Base-by-base conservation (phyloP, 1,140 invertebrate genomes). In the Trichonephila inaurata region DNA sequence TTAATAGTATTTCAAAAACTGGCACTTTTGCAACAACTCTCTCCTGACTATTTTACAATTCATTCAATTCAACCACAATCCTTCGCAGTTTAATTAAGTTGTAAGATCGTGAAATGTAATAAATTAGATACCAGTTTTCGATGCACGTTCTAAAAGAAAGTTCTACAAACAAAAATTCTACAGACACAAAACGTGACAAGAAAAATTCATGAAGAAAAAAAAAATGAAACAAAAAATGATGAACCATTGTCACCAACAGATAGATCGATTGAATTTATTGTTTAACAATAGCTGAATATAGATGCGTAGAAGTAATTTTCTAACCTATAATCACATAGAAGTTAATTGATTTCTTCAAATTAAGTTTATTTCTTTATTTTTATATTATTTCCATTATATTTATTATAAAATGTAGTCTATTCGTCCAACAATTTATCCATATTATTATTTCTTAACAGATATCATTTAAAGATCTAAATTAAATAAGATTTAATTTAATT, bases 141-240 rank as follows among this genome's bases (percentile, higher is more conserved):
- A 10, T n/a, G 28, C 85, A 87, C 85, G 85, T 87, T 16, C 28
- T 33, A 3, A 58, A 87, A 64, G 40, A 64, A 87, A 87, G 16
- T 58, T 24, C 21, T 51, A 18, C 64, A 58, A 61, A 61, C 60
- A 87, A 64, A 64, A 87, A 64, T 87, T 87, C 85, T 21, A 10
- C 33, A 40, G 28, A 77, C 14, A 40, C 28, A 87, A n/a, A 58
- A 87, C 85, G 85, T 87, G 85, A 87, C 24, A 28, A 40, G 85
- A 64, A 64, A 87, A 4, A 21, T 28, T 87, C 21, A 62, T 24
- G 12, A 33, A 10, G 60, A 58, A 40, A 40, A 40, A n/a, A 40
- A 40, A 28, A 28, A n/a, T 19, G 28, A 62, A 28, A 72, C 6
- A 40, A 62, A 64, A 64, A 19, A 33, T 87, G 85, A 87, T 66